Evolutionary conservation across 64 coral and sea anemone genomes (phyloP).

Genomic region (Montipora foliosa): DNA sequence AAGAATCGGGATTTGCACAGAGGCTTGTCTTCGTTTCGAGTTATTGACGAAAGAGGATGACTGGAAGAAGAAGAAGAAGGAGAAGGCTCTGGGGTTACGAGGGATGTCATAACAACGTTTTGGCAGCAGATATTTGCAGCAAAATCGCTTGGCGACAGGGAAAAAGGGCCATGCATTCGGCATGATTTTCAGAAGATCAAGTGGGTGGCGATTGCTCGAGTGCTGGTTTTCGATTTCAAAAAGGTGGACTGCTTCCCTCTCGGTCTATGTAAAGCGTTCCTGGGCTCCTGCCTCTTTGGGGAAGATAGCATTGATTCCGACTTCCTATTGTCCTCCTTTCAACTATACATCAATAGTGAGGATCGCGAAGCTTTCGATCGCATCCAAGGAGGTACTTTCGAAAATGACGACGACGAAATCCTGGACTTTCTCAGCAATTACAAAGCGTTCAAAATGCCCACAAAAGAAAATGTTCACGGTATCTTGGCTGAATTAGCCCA

Average conservation of each 20-base stretch:
- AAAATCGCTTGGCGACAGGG: not conserved
- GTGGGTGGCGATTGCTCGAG: not conserved
- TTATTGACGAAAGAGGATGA: conserved; percentile 9
- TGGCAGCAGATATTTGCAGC: conserved; percentile 31
- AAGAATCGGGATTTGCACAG: not conserved
- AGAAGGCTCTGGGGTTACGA: not conserved
- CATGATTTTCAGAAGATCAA: conserved; percentile 19
- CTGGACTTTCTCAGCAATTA: conserved; percentile 25
- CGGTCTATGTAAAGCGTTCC: not conserved
- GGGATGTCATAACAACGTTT: conserved; percentile 11
- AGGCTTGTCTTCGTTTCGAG: not conserved
- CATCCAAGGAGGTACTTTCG: not conserved
- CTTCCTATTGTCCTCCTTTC: conserved; percentile 18
- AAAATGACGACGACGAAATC: not conserved
- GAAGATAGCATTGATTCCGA: conserved; percentile 5
- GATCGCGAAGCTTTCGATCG: conserved; percentile 9
- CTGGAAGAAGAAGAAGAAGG: conserved; percentile 7
- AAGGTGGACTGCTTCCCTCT: conserved; percentile 7
- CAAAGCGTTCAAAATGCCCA: conserved; percentile 8
- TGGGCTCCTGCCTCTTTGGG: conserved; percentile 10
- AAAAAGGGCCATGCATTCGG: conserved; percentile 13
- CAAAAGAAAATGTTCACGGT: conserved; percentile 22
- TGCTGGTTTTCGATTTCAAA: conserved; percentile 3
- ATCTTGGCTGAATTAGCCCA: conserved; percentile 17
- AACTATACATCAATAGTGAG: not conserved